phyloP scores from a whole-genome alignment of 2,797 vertebrate species.

The Rhyacichthys aspro region DNA sequence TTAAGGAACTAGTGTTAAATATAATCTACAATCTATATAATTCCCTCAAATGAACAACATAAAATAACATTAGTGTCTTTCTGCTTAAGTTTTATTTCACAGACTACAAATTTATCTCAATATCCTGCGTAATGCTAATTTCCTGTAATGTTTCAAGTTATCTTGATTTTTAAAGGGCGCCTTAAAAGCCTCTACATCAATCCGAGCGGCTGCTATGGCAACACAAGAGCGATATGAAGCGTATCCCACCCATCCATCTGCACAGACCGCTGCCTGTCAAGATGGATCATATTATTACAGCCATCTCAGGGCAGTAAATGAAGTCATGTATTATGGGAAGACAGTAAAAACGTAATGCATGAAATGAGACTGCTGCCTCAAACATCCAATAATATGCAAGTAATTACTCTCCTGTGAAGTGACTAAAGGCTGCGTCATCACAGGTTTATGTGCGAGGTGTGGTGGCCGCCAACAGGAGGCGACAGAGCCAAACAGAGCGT shows the following conservation, averaged over 20 bases:
- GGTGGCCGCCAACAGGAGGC: constrained; percentile 34
- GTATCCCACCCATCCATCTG: constrained; percentile 58
- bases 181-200: constrained; percentile 22
- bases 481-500: constrained; percentile 29
- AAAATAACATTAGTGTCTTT: not conserved
- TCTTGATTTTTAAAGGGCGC: not conserved
- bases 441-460: constrained; percentile 15
- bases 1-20: too few relatives aligned
- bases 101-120: too few relatives aligned
- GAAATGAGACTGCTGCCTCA: constrained; percentile 31
- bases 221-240: constrained; percentile 60
- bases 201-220: constrained; percentile 70
- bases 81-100: constrained; percentile 1
- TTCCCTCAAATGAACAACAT: not conserved
- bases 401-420: constrained; percentile 15
- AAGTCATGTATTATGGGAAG: constrained; percentile 35
- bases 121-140: not conserved
- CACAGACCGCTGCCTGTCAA: constrained; percentile 40
- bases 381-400: constrained; percentile 36
- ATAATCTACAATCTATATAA: too few relatives aligned
- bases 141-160: constrained; percentile 1
- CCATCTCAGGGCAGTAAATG: constrained; percentile 33
- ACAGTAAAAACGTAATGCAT: constrained; percentile 33
- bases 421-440: constrained; percentile 21
- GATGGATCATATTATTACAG: constrained; percentile 43